phyloP scores from a whole-genome alignment of 1,140 invertebrate species.

The Rhopalosiphum maidis region DNA sequence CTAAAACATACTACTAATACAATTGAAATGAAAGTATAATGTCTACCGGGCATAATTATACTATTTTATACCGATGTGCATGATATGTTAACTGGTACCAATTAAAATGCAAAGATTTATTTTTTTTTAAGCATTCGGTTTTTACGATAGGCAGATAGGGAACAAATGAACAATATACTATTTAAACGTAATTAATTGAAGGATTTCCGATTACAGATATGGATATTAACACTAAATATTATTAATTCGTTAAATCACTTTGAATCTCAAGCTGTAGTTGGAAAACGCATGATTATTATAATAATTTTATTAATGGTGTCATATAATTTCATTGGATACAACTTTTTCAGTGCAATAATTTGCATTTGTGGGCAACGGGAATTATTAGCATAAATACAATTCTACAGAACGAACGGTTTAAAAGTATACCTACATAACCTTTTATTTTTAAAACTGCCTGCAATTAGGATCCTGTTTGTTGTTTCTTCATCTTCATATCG shows the following conservation, averaged over 20 bases:
- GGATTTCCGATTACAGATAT: too few relatives aligned
- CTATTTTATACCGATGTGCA: background rate
- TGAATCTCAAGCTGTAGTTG: background rate
- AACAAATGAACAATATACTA: background rate
- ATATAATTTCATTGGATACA: conserved; percentile 11
- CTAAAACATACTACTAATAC: background rate
- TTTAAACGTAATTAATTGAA: background rate
- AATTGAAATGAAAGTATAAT: conserved; percentile 52
- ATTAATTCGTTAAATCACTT: background rate
- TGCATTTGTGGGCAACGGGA: background rate
- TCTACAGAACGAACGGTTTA: background rate
- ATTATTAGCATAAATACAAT: conserved; percentile 27
- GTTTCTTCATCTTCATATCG: background rate
- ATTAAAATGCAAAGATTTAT: background rate
- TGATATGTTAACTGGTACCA: background rate
- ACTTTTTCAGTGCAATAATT: background rate
- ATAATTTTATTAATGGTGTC: background rate
- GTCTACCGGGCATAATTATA: background rate
- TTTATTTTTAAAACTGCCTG: background rate
- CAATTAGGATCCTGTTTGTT: conserved; percentile 34
- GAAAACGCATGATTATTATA: background rate
- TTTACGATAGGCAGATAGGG: background rate
- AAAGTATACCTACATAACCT: conserved; percentile 17
- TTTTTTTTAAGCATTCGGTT: background rate
- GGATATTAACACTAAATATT: background rate